Evolutionary conservation across 1,140 invertebrate species (phyloP).

Genomic region (Cherax destructor): DNA sequence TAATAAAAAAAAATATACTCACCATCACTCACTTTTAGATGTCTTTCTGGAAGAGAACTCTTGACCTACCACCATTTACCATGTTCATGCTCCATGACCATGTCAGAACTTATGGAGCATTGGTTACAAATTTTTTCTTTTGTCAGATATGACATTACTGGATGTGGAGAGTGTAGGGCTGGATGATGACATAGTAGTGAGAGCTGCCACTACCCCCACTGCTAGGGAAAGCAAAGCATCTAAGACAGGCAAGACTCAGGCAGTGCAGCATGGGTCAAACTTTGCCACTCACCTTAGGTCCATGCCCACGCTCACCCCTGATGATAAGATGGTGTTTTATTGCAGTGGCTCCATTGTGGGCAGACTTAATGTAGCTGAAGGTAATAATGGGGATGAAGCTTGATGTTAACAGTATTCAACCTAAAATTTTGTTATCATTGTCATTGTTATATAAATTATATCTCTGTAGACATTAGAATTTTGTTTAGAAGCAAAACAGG

Average conservation of each 20-base stretch:
- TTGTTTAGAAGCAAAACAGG: too few species aligned
- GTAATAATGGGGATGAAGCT: neutral
- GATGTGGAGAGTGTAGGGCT: slow-evolving; percentile 62
- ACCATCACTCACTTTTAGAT: too few species aligned
- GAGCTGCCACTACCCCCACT: neutral
- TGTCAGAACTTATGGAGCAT: neutral
- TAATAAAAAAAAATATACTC: too few species aligned
- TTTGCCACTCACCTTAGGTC: neutral
- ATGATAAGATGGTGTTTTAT: slow-evolving; percentile 35
- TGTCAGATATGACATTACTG: slow-evolving; percentile 49
- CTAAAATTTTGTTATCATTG: too few species aligned
- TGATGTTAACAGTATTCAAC: too few species aligned
- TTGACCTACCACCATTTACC: too few species aligned
- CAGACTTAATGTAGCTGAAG: neutral
- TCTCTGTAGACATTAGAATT: too few species aligned
- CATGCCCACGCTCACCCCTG: slow-evolving; percentile 18
- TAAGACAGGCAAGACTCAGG: neutral
- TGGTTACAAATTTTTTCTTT: neutral
- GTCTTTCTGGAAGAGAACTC: too few species aligned
- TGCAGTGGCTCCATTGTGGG: slow-evolving; percentile 40
- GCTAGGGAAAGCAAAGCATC: neutral
- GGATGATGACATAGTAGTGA: slow-evolving; percentile 20
- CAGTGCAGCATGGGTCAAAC: neutral
- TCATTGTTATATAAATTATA: too few species aligned
- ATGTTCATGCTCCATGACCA: too few species aligned